Base-by-base conservation (phyloP, 2,888 invertebrate species). In the Sinotaia quadrata region DNA sequence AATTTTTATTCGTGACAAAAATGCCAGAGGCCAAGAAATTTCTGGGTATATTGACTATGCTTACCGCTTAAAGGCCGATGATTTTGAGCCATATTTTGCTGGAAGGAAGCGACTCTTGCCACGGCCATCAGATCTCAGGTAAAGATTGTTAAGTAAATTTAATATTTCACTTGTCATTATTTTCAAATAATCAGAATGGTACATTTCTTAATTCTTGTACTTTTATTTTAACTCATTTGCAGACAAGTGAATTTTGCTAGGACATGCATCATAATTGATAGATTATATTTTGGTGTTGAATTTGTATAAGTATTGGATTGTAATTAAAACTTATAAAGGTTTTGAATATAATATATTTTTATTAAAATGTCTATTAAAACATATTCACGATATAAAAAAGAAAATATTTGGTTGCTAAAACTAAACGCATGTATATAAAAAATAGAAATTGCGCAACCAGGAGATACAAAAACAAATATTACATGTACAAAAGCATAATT, bases 41-140 rank as follows among this genome's bases (percentile, higher is more conserved):
- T 95, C 95, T 0, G 94, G 93, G 1, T 96, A 95, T 84, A 92
- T 96, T 34, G 96, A 96, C 87, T 95, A 92, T 85, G 91, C 91
- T 0, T 92, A 93, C 72, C 90, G 94, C 58, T 89, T 95, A 15
- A 89, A 91, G 60, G 89, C 90, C 0, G 93, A 94, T 78, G 92
- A 95, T 84, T 95, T 94, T 93, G 89, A 88, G n/a, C 91, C 91
- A 1, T 93, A 94, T 84, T 95, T 94, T 85, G 89, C 89, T 73
- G 90, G 91, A 18, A 91, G 90, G 70, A 91, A 91, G 77, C 90
- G 90, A 78, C 84, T 96, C 0, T 90, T 91, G 85, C 94, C 95
- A 0, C 90, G 89, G 62, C 90, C 91, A 37, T 91, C 89, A 2
- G 95, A 96, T 86, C 89, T 96, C 8, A 93, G 93, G 21, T 94